Conservation (phyloP, 2,888 invertebrate species). For the Cosmia trapezina region DNA sequence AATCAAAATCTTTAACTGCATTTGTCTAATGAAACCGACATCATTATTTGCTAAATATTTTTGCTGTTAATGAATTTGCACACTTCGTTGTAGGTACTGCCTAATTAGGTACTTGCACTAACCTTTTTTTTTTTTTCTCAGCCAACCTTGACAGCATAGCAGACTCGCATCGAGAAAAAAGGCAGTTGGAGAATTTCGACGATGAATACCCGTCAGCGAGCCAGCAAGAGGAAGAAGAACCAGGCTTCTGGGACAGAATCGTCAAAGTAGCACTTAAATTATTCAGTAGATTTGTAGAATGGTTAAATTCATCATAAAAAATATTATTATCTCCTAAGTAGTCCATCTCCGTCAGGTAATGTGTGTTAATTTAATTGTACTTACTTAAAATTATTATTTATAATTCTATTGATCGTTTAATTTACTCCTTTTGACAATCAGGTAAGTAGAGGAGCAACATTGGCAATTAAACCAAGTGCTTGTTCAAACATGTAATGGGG, state of each 20-base stretch:
- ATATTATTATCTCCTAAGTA: neutral
- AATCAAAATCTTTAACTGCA: neutral
- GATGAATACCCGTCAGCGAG: conserved; percentile 77
- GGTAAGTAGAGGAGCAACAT: neutral
- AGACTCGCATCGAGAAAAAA: conserved; percentile 68
- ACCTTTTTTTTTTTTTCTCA: conserved; percentile 44
- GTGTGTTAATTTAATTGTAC: conserved; percentile 8
- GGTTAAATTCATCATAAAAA: conserved; percentile 81
- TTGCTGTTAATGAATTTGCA: neutral
- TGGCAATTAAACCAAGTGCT: neutral
- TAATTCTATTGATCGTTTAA: conserved; percentile 14
- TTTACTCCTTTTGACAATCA: neutral
- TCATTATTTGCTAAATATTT: neutral
- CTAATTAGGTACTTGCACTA: neutral
- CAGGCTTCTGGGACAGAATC: conserved; percentile 86
- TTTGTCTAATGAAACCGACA: neutral
- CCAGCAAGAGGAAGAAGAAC: conserved; percentile 80
- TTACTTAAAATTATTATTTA: conserved; percentile 29
- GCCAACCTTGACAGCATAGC: conserved; percentile 62
- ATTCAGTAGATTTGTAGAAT: conserved; percentile 85
- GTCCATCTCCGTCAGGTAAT: neutral
- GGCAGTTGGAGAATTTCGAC: conserved; percentile 84
- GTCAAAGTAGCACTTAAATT: conserved; percentile 85
- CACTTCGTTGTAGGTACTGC: neutral
- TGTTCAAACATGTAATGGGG: no score